Base-by-base conservation (phyloP, 1,140 invertebrate genomes). In the Papilio xuthus region DNA sequence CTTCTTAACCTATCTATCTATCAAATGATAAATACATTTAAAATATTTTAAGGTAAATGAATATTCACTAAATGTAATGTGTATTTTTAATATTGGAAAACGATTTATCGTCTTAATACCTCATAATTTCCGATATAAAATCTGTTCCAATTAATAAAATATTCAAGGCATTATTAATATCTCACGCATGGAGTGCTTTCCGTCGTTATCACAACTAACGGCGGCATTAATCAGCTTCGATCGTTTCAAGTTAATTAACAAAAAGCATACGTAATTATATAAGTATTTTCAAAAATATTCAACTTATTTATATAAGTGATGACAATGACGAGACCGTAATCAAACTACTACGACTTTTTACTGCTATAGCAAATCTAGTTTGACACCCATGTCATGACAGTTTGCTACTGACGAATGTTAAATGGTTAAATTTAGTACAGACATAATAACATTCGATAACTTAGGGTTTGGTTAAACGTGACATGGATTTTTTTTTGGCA, bases 61-160 rank as follows among this genome's bases (percentile, higher is more conserved):
- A 20, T 20, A 20, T 53, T 20, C 50, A 4, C 18, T 53, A 7
- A 20, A 53, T 20, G 20, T 53, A 53, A 50, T 53, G 18, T n/a
- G 50, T 20, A 53, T 53, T 53, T n/a, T 53, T 20, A 53, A 28
- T 67, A 67, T 67, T 3, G 60, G 26, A 67, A 60, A 32, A 4
- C 26, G 13, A 67, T 67, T 67, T 28, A 67, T 67, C 12, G 26
- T 67, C 23, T 67, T 67, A 67, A 67, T 67, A 28, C 60, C 23
- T 67, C 26, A 67, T 67, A 32, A 67, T 28, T 67, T 67, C 26
- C 60, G 60, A 67, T 67, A 67, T 67, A 67, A 67, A 67, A 28
- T 67, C 60, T 67, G 26, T 67, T 67, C 60, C 60, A 67, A 67
- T 67, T 67, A 67, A 67, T 67, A 15, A 67, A 67, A 67, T 67